Conservation (phyloP, 2,797 vertebrate species). For the Spea hammondii region DNA sequence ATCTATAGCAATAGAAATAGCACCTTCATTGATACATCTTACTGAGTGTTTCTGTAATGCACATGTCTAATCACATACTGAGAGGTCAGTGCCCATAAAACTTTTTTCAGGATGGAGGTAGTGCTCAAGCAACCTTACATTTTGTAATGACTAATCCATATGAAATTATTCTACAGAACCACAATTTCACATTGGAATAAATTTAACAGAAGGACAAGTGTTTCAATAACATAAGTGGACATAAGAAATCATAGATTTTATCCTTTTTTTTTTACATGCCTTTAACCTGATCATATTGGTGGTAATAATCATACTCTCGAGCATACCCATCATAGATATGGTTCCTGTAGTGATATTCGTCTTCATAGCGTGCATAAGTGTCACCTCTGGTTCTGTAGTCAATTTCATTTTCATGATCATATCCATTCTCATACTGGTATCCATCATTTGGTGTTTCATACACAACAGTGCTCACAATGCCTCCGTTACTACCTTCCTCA, state of each 20-base stretch:
- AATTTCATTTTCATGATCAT: conserved; percentile 46
- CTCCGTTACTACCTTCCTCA: conserved; percentile 49
- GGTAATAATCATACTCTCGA: conserved; percentile 37
- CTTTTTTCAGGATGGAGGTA: too few species aligned
- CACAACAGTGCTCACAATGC: conserved; percentile 24
- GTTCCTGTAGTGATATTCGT: conserved; percentile 44
- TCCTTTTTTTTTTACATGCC: background rate
- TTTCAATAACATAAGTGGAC: background rate
- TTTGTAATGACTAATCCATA: too few species aligned
- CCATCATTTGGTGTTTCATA: conserved; percentile 39
- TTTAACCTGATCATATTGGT: background rate
- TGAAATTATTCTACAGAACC: background rate
- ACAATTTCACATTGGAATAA: background rate
- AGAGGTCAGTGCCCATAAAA: too few species aligned
- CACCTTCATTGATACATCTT: background rate
- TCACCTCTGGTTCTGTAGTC: conserved; percentile 39
- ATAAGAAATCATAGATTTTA: background rate
- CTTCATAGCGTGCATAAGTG: conserved; percentile 38
- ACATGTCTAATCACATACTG: too few species aligned
- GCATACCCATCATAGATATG: conserved; percentile 18
- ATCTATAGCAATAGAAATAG: background rate
- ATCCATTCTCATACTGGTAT: conserved; percentile 40
- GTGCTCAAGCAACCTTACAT: too few species aligned
- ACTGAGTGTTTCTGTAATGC: too few species aligned
- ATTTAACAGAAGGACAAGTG: background rate